Percentiles rank a stretch among this genome's conserved stretches.
Conservation (phyloP, 1,140 invertebrate genomes). For the Drosophila kikkawai region DNA sequence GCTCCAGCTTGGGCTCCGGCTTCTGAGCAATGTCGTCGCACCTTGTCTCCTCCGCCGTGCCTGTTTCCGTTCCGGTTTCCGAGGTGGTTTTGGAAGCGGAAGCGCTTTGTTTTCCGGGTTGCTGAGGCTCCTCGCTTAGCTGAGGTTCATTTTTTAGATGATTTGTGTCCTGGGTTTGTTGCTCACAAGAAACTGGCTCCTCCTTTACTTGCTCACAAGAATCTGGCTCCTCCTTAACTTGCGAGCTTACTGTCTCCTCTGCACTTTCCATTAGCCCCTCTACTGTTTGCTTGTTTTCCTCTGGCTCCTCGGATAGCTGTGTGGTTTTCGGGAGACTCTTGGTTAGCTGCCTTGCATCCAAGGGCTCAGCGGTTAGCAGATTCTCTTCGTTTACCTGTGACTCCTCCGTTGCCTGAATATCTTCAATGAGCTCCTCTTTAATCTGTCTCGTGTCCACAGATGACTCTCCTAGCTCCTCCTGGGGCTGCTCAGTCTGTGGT, state of each 20-base stretch:
- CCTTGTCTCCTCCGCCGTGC: conserved; percentile 9
- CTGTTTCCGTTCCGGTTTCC: conserved; percentile 23
- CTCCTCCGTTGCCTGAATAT: not conserved
- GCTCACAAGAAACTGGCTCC: not conserved
- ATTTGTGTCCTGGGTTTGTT: too few species aligned
- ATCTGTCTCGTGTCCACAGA: not conserved
- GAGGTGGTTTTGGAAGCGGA: not conserved
- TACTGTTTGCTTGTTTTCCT: not conserved
- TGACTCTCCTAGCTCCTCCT: not conserved
- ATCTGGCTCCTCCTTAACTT: not conserved
- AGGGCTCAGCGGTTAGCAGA: not conserved
- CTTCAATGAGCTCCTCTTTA: not conserved
- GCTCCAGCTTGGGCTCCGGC: not conserved
- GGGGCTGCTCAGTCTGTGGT: not conserved
- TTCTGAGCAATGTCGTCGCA: not conserved
- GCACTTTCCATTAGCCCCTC: too few species aligned
- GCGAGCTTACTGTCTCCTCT: not conserved
- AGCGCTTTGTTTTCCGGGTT: not conserved
- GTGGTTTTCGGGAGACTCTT: not conserved
- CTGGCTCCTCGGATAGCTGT: not conserved
- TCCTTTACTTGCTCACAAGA: not conserved
- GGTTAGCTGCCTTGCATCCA: not conserved
- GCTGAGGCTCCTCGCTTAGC: not conserved
- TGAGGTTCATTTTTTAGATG: too few species aligned
- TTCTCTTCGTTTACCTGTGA: not conserved